Base-by-base conservation (phyloP, 2,797 vertebrate genomes). In the Steatocranus sp. region DNA sequence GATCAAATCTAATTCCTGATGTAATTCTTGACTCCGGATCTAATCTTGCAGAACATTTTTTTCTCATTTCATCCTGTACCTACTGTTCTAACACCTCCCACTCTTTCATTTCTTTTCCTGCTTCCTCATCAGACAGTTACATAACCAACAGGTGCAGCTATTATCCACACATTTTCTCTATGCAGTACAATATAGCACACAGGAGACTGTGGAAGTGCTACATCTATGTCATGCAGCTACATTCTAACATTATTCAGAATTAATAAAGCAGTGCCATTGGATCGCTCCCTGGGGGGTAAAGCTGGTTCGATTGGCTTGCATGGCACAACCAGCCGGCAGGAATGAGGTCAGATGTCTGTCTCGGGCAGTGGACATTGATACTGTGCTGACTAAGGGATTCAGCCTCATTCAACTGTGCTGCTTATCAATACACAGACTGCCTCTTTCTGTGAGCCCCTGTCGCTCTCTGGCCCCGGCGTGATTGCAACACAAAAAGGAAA, bases 301-400 rank as follows among this genome's bases (percentile, higher is more conserved):
- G 87, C 87, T 80, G 89, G 77, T 81, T 84, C 63, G 85, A 90
- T 63, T 75, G 86, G 89, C 86, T 76, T 63, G 75, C 41, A 6
- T 49, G 81, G 91, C 84, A 86, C 88, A 88, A 76, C 82, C 87
- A 89, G 88, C 87, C 86, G 20, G 84, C 86, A 85, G 87, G 81
- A 94, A 94, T 94, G 93, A 94, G 93, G 94, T 94, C 93, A 94
- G 91, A 92, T 91, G 89, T 93, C 86, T 90, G 86, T 92, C 88
- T 93, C 90, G 86, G 90, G 92, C 90, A 91, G 92, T 87, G 86
- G 90, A 90, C 92, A 79, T 38, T 4, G 41, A 89, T 89, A 81
- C 87, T 88, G 88, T 92, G 94, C 94, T 94, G 95, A 95, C 89
- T 95, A 83, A 93, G 94, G 90, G 93, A 86, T 94, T 85, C 85